phyloP scores from a whole-genome alignment of 2,113 vertebrate species.

The Neolamprologus ventralis region DNA sequence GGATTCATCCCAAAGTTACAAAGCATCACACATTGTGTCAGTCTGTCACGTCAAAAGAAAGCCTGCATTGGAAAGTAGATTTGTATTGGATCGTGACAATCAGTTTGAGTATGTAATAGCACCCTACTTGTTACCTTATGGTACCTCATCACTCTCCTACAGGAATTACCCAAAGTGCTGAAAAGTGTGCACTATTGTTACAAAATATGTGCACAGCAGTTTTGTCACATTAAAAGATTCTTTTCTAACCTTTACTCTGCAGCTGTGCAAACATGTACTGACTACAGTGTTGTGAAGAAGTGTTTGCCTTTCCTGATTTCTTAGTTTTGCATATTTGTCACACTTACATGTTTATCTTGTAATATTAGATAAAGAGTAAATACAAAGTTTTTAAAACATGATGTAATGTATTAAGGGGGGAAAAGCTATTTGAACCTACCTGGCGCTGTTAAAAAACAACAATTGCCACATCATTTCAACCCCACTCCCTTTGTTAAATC shows the following conservation, averaged over 20 bases:
- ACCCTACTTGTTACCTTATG: not conserved
- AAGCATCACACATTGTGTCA: not conserved
- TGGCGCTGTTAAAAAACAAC: not conserved
- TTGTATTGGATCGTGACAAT: not conserved
- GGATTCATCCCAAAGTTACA: not conserved
- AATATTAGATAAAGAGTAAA: not conserved
- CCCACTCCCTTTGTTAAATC: not conserved
- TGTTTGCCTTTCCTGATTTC: not conserved
- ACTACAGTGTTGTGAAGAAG: not conserved
- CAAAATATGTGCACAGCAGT: not conserved
- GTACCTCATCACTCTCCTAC: not conserved
- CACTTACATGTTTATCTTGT: not conserved
- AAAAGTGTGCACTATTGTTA: not conserved
- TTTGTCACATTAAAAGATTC: not conserved
- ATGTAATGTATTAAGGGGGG: not conserved
- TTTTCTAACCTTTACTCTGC: not conserved
- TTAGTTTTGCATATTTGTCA: not conserved
- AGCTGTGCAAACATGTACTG: not conserved
- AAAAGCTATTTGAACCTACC: not conserved
- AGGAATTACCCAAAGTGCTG: not conserved
- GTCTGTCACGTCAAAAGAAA: not conserved
- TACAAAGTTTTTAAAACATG: not conserved
- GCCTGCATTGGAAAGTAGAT: not conserved
- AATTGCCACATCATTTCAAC: not conserved
- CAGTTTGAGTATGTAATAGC: not conserved